Percentiles rank a stretch among this genome's conserved stretches.
These are phyloP conservation scores for Drosophila birchii DNA, from an alignment of 2,888 invertebrate species.

Conservation along the genomic window DNA sequence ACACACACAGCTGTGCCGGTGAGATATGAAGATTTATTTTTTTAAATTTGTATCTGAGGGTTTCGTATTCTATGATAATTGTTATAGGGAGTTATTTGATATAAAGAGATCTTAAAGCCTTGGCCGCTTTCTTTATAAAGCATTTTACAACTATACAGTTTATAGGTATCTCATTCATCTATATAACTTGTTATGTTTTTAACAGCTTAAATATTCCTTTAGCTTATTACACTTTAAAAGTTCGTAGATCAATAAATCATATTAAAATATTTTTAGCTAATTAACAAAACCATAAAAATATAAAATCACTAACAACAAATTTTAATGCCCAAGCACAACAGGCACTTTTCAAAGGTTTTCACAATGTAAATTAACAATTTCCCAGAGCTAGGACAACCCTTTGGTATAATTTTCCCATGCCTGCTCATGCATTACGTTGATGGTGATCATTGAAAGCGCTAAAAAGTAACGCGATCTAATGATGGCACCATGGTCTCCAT, in stretches of 20 bases:
- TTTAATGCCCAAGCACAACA: not conserved
- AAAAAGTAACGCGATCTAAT: conserved; percentile 44
- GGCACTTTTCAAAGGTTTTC: not conserved
- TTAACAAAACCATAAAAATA: not conserved
- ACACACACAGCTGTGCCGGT: conserved; percentile 31
- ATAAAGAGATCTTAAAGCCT: not conserved
- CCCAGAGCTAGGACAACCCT: conserved; percentile 14
- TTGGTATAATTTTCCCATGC: conserved; percentile 64
- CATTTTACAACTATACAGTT: not conserved
- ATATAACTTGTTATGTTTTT: not conserved
- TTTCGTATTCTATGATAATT: not conserved
- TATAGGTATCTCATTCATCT: not conserved
- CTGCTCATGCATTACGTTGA: conserved; percentile 61
- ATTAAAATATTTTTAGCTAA: not conserved
- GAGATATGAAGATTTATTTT: conserved; percentile 1
- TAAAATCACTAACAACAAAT: not conserved
- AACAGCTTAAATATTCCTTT: not conserved
- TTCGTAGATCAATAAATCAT: not conserved
- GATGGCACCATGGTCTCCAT: conserved; percentile 40
- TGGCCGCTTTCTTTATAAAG: not conserved
- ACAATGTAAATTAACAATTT: conserved; percentile 26
- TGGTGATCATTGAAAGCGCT: conserved; percentile 49
- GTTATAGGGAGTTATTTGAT: not conserved
- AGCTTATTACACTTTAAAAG: not conserved
- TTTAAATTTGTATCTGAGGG: not conserved